These are phyloP conservation scores for Deilephila porcellus DNA, from an alignment of 2,888 invertebrate species.

Conservation along the genomic window DNA sequence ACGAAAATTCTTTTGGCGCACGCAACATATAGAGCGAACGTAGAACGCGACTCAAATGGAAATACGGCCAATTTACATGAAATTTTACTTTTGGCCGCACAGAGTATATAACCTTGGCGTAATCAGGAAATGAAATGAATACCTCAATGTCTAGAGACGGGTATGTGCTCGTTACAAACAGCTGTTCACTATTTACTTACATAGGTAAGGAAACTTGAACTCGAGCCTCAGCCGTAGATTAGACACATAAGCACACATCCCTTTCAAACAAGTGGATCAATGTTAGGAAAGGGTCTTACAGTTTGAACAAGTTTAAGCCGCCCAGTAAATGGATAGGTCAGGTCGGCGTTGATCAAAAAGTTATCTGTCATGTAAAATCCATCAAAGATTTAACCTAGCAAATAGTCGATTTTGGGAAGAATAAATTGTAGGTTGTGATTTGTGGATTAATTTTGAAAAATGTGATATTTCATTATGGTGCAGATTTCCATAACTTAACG, in stretches of 20 bases:
- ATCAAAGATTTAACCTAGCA: neutral
- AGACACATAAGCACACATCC: neutral
- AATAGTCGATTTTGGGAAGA: neutral
- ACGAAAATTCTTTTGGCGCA: constrained; percentile 30
- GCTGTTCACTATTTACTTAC: neutral
- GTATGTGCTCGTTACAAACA: neutral
- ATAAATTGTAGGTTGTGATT: neutral
- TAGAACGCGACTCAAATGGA: constrained; percentile 1
- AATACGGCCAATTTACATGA: constrained; percentile 15
- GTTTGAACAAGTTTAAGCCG: constrained; percentile 30
- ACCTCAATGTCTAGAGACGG: neutral
- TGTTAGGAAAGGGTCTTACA: constrained; percentile 33
- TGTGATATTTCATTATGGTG: too few species aligned
- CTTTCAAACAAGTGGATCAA: constrained; percentile 23
- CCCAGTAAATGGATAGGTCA: constrained; percentile 26
- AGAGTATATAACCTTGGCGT: constrained; percentile 4
- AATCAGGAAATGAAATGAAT: constrained; percentile 13
- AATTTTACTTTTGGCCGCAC: constrained; percentile 13
- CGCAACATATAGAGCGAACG: neutral
- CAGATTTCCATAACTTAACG: too few species aligned
- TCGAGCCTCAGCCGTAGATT: neutral
- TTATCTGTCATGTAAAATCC: neutral
- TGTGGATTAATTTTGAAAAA: too few species aligned
- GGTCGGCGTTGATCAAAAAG: constrained; percentile 5
- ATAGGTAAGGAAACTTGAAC: neutral